Evolutionary conservation across 2,113 vertebrate species (phyloP).

Genomic region (Rhabdornis inornatus): DNA sequence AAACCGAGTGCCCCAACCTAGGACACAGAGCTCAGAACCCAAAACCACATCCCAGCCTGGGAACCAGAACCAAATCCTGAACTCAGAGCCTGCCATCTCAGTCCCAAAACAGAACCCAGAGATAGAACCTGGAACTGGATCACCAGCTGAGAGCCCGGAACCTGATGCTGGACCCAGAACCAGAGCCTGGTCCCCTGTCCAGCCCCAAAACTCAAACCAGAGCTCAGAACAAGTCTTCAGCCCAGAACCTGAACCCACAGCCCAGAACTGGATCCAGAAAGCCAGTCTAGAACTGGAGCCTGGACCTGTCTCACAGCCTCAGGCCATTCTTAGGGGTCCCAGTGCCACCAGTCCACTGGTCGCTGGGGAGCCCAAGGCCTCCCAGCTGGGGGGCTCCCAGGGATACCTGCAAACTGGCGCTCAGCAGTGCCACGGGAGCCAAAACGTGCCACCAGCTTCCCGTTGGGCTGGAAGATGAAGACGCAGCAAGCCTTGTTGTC

Average conservation of each 20-base stretch:
- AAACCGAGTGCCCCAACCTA: not conserved
- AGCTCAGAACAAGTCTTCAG: not conserved
- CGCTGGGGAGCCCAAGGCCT: not conserved
- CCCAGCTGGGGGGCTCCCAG: not conserved
- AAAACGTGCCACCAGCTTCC: slow-evolving; percentile 92
- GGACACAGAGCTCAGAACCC: not conserved
- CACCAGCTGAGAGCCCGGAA: not conserved
- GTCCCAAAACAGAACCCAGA: not conserved
- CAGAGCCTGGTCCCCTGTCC: not conserved
- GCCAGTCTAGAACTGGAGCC: not conserved
- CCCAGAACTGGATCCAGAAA: not conserved
- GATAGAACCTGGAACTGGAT: not conserved
- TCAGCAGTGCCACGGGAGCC: slow-evolving; percentile 89
- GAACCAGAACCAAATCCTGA: not conserved
- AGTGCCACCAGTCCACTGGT: fast-evolving
- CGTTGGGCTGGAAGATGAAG: slow-evolving; percentile 95
- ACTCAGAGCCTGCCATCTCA: not conserved
- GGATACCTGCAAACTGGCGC: slow-evolving; percentile 88
- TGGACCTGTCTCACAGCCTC: not conserved
- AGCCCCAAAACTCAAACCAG: not conserved
- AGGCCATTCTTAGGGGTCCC: not conserved
- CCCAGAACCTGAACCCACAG: not conserved
- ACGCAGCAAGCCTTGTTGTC: slow-evolving; percentile 98
- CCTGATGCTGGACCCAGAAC: not conserved
- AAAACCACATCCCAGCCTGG: not conserved